Evolutionary conservation across 2,113 vertebrate species (phyloP).

Genomic region (Tyto alba): DNA sequence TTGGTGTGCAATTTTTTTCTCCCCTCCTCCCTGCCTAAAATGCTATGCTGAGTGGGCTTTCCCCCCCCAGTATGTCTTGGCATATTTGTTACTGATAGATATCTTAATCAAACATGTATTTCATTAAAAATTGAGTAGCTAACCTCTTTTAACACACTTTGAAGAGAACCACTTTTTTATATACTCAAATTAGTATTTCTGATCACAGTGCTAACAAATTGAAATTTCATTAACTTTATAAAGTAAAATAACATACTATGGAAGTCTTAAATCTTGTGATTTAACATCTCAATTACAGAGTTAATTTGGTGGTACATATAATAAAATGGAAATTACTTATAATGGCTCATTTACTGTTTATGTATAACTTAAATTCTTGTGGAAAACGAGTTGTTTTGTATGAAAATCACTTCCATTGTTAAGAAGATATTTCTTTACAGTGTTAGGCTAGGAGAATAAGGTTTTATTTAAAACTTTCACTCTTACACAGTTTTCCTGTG

Average conservation of each 20-base stretch:
- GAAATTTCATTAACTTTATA: background rate
- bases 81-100: background rate
- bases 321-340: background rate
- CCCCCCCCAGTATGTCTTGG: background rate
- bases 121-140: no score
- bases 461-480: background rate
- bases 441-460: background rate
- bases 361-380: background rate
- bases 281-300: background rate
- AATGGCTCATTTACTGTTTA: background rate
- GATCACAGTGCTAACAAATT: background rate
- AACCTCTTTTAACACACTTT: background rate
- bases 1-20: background rate
- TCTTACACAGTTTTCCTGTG: background rate
- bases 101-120: no score
- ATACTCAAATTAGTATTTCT: background rate
- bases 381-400: background rate
- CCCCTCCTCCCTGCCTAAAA: background rate
- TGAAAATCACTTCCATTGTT: background rate
- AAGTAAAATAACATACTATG: background rate
- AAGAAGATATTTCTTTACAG: background rate
- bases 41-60: background rate
- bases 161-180: background rate
- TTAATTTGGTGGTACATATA: background rate
- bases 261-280: background rate